phyloP scores from a whole-genome alignment of 1,140 invertebrate genomes.

The Harlomillsia oculata region DNA sequence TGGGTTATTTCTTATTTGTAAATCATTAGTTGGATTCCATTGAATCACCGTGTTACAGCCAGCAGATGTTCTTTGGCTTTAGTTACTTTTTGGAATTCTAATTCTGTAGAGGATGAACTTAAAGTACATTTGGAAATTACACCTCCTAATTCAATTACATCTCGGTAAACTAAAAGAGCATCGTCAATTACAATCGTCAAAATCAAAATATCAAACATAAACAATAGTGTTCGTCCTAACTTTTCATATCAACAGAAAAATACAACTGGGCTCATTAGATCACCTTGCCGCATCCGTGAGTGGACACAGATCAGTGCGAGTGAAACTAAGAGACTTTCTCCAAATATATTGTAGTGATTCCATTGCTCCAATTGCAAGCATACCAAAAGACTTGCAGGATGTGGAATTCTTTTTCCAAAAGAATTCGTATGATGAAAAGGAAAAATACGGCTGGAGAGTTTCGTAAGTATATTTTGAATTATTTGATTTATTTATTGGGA shows the following conservation, averaged over 20 bases:
- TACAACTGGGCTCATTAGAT: constrained; percentile 8
- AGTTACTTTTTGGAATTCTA: constrained; percentile 17
- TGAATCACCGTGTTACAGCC: constrained; percentile 8
- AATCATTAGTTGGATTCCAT: constrained; percentile 19
- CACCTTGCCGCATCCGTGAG: constrained; percentile 13
- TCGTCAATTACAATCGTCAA: too few relatives aligned
- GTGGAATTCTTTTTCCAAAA: constrained; percentile 19
- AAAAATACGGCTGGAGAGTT: constrained; percentile 22
- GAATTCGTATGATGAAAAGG: constrained; percentile 24
- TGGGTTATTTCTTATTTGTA: background rate
- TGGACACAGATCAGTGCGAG: constrained; percentile 11
- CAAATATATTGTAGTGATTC: background rate
- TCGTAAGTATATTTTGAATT: constrained; percentile 16
- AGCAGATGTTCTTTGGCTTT: constrained; percentile 10
- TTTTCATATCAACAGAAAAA: background rate
- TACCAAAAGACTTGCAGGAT: background rate
- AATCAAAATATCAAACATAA: too few relatives aligned
- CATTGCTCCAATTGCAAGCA: background rate
- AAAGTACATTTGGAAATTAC: constrained; percentile 15
- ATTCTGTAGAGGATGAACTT: constrained; percentile 3
- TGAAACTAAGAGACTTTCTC: constrained; percentile 15
- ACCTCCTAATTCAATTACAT: constrained; percentile 4
- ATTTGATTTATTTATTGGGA: too few relatives aligned
- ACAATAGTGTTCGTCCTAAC: background rate
- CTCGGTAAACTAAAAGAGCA: too few relatives aligned